Evolutionary conservation across 2,888 invertebrate genomes (phyloP).

Genomic region (Plagiodera versicolora): DNA sequence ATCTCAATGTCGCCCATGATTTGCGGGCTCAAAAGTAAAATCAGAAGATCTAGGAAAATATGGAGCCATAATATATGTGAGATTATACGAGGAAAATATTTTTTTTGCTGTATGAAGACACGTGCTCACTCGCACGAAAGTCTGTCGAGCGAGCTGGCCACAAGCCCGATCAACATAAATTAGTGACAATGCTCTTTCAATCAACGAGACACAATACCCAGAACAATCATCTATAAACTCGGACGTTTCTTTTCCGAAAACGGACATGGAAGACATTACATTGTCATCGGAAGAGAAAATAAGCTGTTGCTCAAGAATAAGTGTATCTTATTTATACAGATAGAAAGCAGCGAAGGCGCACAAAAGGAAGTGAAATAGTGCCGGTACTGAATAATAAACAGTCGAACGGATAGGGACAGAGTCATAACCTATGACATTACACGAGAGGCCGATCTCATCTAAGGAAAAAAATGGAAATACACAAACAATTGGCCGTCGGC

Average conservation of each 20-base stretch:
- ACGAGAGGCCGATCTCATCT: neutral
- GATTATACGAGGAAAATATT: too few species aligned
- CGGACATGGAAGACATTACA: neutral
- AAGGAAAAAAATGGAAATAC: neutral
- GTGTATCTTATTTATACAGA: too few species aligned
- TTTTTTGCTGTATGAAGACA: too few species aligned
- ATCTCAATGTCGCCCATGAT: too few species aligned
- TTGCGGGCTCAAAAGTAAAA: too few species aligned
- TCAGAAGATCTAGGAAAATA: too few species aligned
- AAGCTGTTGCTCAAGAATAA: too few species aligned
- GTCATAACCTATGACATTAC: neutral
- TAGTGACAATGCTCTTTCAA: too few species aligned
- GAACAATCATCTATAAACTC: neutral
- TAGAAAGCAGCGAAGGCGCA: neutral
- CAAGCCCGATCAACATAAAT: too few species aligned
- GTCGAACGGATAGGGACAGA: neutral
- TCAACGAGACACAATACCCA: neutral
- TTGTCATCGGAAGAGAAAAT: neutral
- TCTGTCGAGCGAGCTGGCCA: too few species aligned
- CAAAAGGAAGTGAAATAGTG: neutral
- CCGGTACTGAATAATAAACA: neutral
- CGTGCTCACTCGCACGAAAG: too few species aligned
- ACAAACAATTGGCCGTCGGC: neutral
- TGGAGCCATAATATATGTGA: too few species aligned
- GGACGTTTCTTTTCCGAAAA: neutral